A percentile compares a stretch with the other conserved stretches of the same genome.
phyloP scores from a whole-genome alignment of 2,888 invertebrate species.

The Calliopum simillimum region DNA sequence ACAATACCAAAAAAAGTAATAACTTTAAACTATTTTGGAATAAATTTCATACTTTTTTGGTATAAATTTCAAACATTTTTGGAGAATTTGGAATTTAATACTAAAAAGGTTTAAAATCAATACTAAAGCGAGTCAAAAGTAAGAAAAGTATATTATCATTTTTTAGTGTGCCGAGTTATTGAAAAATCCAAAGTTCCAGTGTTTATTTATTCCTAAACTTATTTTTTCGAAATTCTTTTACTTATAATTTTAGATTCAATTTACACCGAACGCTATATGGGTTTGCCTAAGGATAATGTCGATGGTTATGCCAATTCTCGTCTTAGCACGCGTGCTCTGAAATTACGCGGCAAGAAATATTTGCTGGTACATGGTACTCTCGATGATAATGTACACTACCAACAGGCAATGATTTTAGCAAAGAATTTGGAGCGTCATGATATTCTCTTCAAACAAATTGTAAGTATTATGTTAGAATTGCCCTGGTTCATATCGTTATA shows the following conservation, averaged over 20 bases:
- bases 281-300: conserved; percentile 80
- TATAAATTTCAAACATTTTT: too few relatives aligned
- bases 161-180: too few relatives aligned
- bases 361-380: conserved; percentile 94
- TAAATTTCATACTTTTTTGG: too few relatives aligned
- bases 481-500: too few relatives aligned
- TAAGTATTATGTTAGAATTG: conserved; percentile 65
- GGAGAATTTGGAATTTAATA: too few relatives aligned
- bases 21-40: too few relatives aligned
- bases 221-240: too few relatives aligned
- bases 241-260: conserved; percentile 91
- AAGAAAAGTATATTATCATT: too few relatives aligned
- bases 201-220: not conserved
- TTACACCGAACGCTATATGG: conserved; percentile 98
- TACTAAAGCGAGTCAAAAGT: too few relatives aligned
- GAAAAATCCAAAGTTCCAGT: not conserved
- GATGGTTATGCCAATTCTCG: conserved; percentile 81
- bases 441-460: conserved; percentile 93
- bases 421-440: conserved; percentile 86
- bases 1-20: too few relatives aligned
- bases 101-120: too few relatives aligned
- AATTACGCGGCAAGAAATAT: conserved; percentile 80
- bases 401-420: conserved; percentile 93
- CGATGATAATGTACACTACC: conserved; percentile 97
- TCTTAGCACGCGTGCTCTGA: conserved; percentile 76